Evolutionary conservation across 1,140 invertebrate species (phyloP).

Genomic region (Trichoplusia ni): DNA sequence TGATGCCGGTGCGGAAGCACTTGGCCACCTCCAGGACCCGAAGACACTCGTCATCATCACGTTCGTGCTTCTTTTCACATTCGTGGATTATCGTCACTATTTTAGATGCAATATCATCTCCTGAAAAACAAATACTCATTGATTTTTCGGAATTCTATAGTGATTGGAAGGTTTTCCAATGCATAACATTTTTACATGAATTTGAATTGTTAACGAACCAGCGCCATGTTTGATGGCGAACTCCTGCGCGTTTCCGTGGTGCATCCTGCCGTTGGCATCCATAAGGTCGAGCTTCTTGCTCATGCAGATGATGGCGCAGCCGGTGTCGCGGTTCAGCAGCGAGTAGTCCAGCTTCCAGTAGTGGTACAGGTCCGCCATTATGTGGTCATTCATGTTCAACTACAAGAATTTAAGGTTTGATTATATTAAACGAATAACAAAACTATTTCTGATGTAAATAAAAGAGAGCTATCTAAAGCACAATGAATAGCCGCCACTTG

Average conservation of each 20-base stretch:
- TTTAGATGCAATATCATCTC: conserved; percentile 47
- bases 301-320: conserved; percentile 66
- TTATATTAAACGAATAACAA: no score
- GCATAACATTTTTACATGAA: no score
- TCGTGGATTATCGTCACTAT: conserved; percentile 54
- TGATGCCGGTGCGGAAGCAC: conserved; percentile 55
- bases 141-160: not conserved
- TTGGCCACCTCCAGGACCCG: conserved; percentile 60
- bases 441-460: no score
- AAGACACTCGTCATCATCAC: conserved; percentile 46
- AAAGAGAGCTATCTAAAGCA: not conserved
- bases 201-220: conserved; percentile 49
- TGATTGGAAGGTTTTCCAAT: no score
- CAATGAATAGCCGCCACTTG: not conserved
- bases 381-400: conserved; percentile 40
- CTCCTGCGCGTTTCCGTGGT: conserved; percentile 62
- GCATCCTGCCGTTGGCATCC: conserved; percentile 51
- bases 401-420: not conserved
- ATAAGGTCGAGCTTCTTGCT: conserved; percentile 62
- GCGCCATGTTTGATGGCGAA: conserved; percentile 60
- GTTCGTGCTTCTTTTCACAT: conserved; percentile 53
- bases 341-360: conserved; percentile 60
- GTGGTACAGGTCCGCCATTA: conserved; percentile 55
- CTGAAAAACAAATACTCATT: conserved; percentile 35
- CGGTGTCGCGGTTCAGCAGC: conserved; percentile 51